Evolutionary conservation across 1,140 invertebrate species (phyloP).

Genomic region (Drosophila pandora): DNA sequence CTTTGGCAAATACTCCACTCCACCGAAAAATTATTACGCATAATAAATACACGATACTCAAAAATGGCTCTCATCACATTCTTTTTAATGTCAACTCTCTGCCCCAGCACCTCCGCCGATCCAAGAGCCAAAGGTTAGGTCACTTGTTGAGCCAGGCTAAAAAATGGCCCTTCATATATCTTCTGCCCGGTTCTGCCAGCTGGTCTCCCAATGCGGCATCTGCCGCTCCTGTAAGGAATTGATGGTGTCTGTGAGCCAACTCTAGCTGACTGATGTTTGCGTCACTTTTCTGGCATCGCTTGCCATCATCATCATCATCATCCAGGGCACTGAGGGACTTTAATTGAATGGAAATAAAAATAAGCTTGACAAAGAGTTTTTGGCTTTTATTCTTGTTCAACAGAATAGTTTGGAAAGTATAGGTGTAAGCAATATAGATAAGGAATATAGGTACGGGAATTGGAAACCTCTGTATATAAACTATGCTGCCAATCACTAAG

Average conservation of each 20-base stretch:
- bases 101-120: neutral
- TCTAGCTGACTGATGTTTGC: conserved; percentile 60
- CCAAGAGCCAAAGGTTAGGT: neutral
- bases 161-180: conserved; percentile 72
- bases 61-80: conserved; percentile 62
- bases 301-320: conserved; percentile 22
- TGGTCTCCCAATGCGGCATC: conserved; percentile 8
- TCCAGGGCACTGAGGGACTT: conserved; percentile 11
- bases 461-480: too few relatives aligned
- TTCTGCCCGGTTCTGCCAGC: conserved; percentile 27
- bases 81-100: conserved; percentile 47
- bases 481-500: too few relatives aligned
- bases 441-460: neutral
- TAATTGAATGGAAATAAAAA: conserved; percentile 69
- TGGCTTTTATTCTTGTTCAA: conserved; percentile 1
- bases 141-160: conserved; percentile 62
- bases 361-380: conserved; percentile 55
- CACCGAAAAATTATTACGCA: conserved; percentile 74
- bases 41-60: conserved; percentile 60
- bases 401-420: conserved; percentile 23
- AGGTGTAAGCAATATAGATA: neutral
- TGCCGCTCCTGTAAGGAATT: conserved; percentile 11
- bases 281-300: conserved; percentile 30
- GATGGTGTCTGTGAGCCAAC: conserved; percentile 29
- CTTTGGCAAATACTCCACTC: conserved; percentile 87